Conservation (phyloP, 2,797 vertebrate genomes). For the Sebastes taczanowskii region DNA sequence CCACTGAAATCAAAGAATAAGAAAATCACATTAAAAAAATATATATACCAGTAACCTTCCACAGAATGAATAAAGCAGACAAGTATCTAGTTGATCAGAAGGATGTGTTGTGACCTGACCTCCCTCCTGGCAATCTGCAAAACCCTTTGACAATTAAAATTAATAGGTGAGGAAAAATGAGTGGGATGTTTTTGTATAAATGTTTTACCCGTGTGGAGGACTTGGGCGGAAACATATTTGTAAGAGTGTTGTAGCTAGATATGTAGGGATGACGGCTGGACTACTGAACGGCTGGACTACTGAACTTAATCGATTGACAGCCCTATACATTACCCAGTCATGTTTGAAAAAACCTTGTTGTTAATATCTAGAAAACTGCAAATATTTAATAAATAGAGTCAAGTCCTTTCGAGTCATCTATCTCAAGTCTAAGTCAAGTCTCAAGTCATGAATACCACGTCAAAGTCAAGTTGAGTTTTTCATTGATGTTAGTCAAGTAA, state of each 20-base stretch:
- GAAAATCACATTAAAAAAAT: background rate
- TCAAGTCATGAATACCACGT: too few species aligned
- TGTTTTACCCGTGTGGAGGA: conserved; percentile 10
- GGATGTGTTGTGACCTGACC: conserved; percentile 29
- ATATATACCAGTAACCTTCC: background rate
- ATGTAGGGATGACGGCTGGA: background rate
- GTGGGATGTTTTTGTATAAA: conserved; percentile 37
- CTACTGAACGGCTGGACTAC: background rate
- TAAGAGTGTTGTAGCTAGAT: background rate
- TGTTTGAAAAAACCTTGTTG: too few species aligned
- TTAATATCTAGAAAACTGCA: too few species aligned
- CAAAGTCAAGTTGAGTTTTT: too few species aligned
- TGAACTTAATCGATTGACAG: background rate
- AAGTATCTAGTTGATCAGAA: conserved; percentile 3
- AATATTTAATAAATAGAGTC: too few species aligned
- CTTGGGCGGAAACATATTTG: background rate
- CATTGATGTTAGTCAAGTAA: too few species aligned
- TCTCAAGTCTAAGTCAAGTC: too few species aligned
- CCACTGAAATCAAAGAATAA: background rate
- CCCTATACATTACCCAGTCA: too few species aligned
- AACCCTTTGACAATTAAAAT: conserved; percentile 39
- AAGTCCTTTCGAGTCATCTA: too few species aligned
- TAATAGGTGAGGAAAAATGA: conserved; percentile 17
- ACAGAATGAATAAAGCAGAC: conserved; percentile 15
- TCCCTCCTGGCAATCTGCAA: conserved; percentile 18